phyloP scores from a whole-genome alignment of 2,888 invertebrate genomes.

The Microctonus aethiopoides region DNA sequence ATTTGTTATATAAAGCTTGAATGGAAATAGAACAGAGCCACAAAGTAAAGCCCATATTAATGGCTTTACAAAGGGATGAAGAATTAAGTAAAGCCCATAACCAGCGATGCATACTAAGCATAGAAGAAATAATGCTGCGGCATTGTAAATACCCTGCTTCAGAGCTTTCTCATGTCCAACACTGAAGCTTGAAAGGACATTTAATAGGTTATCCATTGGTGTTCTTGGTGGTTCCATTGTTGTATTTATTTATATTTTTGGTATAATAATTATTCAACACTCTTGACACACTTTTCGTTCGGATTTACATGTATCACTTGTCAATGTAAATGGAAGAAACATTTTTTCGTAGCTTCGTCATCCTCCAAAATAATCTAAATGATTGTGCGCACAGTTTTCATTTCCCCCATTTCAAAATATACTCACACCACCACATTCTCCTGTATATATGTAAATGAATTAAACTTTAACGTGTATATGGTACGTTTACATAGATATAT shows the following conservation, averaged over 20 bases:
- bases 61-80: constrained; percentile 93
- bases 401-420: neutral
- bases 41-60: constrained; percentile 95
- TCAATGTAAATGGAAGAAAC: neutral
- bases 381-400: neutral
- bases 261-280: neutral
- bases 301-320: neutral
- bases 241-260: neutral
- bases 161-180: constrained; percentile 89
- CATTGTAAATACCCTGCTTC: constrained; percentile 91
- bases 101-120: constrained; percentile 76
- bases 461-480: too few relatives aligned
- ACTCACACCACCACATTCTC: neutral
- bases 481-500: too few relatives aligned
- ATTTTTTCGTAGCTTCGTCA: constrained; percentile 1
- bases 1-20: constrained; percentile 85
- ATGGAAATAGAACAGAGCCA: constrained; percentile 97
- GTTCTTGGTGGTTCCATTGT: constrained; percentile 68
- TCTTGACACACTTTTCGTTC: neutral
- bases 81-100: constrained; percentile 83
- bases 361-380: neutral
- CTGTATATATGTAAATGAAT: too few relatives aligned
- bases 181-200: constrained; percentile 76
- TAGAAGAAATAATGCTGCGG: constrained; percentile 82
- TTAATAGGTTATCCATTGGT: constrained; percentile 78